Evolutionary conservation across 2,113 vertebrate species (phyloP), one percentile per base, ranked within the genome.

Genomic region (Heterotis niloticus): DNA sequence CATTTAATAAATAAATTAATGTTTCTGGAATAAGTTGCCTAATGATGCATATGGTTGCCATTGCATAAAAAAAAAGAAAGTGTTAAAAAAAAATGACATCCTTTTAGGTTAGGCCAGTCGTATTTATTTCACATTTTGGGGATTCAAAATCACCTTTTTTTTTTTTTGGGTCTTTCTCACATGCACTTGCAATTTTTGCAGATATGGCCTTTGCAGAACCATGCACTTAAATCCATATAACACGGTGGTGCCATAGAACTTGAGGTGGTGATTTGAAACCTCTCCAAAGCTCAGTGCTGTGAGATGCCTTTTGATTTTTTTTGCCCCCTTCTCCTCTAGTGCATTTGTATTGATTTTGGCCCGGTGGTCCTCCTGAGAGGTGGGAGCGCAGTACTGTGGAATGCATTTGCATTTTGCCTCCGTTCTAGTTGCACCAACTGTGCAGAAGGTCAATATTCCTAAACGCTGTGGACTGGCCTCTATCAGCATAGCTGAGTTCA

Each of bases 1-100:
- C 7, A 44, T 44, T 44, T 44, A 44, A 44, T 44, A 44, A 2
- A 44, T 87, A 89, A 91, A 88, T 92, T 92, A 90, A 92, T 87
- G 88, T 91, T 87, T 87, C 90, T 93, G 92, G 89, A 93, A 93
- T 91, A 93, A 92, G 92, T 92, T 91, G 90, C 84, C 86, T 90
- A 91, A 92, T 90, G 91, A 91, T 88, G 85, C 69, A 81, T 79
- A 80, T 74, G 81, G 80, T 83, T 78, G 76, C 82, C 77, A 79
- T 82, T 83, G 73, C 74, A 82, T 68, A 85, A 83, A 79, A 81
- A 79, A 44, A 44, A 44, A 44, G 7, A 44, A 44, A 44, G 7
- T 44, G 3, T 44, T 44, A 44, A 44, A 44, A 44, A n/a, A 2
- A 44, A 44, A 44, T 44, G 34, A 4, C 34, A 44, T 44, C 34